Base-by-base conservation (phyloP, 2,113 vertebrate species). In the Stegostoma tigrinum region DNA sequence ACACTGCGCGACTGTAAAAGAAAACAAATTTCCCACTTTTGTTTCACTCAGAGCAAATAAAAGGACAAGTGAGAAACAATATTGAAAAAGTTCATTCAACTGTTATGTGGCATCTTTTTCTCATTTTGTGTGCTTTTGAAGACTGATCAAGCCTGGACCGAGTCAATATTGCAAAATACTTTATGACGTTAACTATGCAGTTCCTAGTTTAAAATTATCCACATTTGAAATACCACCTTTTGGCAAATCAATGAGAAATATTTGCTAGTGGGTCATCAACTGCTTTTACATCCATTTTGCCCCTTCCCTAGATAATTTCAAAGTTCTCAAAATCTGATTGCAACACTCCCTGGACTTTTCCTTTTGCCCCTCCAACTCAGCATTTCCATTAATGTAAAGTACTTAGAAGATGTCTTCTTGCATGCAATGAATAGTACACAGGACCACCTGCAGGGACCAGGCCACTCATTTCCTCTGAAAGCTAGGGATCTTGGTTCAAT, bases 1-100 rank as follows among this genome's bases (percentile, higher is more conserved):
- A 99, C 99, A 45, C 99, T 99, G 95, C 99, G 98, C 94, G 99
- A 99, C 99, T 99, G 96, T 91, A 98, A 97, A 80, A 23, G 95
- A 0, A 75, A 38, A 45, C 70, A 68, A 75, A 64, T n/a, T 34
- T 34, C 55, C 61, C n/a, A 66, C 15, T 93, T 93, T 95, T 75
- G 70, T 95, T 48, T 67, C 30, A 48, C 8, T 72, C 67, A 75
- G 42, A 10, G 30, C 5, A 70, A 94, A 45, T 30, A 72, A 68
- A 94, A 67, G 72, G 68, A 90, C 27, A 61, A n/a, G 30, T n/a
- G 55, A 48, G 7, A 61, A 48, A 90, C 34, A 0, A 61, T 27
- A 55, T 89, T 15, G n/a, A 48, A 30, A 90, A 61, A 90, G 17
- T 61, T 90, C 52, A 61, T 23, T 30, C 87, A 61, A 61, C 24